Base-by-base conservation (phyloP, 2,888 invertebrate species). In the Ormyrus nitidulus region DNA sequence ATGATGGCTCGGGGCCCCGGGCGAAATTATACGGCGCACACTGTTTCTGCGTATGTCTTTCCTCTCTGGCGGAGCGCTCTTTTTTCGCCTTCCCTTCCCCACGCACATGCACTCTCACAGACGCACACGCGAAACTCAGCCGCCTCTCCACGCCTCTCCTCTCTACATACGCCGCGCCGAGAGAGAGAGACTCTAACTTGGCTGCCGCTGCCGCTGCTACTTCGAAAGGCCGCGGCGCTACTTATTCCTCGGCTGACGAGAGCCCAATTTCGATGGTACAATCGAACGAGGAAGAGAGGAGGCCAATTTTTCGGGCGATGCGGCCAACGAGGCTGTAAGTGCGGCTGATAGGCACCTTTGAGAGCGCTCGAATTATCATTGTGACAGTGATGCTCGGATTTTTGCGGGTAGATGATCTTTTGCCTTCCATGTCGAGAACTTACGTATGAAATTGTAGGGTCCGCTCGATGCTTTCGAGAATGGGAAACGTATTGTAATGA, bases 21-120 rank as follows among this genome's bases (percentile, higher is more conserved):
- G 85, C 86, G 81, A 89, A 89, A 89, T 89, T 89, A 89, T 84
- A 89, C 85, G 86, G 88, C 87, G 83, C 86, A 85, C 86, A 86
- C 75, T 69, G 77, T 87, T 87, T 87, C 85, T 87, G 85, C 72
- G 71, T 71, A 66, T 83, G 82, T 84, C 81, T 85, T 81, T 85
- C 84, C 75, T 82, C 75, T 74, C 72, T 69, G 56, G 56, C 77
- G 81, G n/a, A 13, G 13, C 54, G n/a, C 49, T 51, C 75, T 79
- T 61, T 58, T 56, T 62, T 64, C 59, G 46, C 10, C 54, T 59
- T 54, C 51, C 10, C 46, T 61, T 75, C 65, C 34, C 58, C 66
- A 13, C 51, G 68, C 73, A 51, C 46, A 34, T 13, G 7, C 19
- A 19, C 19, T 19, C 19, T 19, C 19, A 19, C 19, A 19, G 19